Conservation (phyloP, 2,888 invertebrate genomes). For the Machimus rusticus region DNA sequence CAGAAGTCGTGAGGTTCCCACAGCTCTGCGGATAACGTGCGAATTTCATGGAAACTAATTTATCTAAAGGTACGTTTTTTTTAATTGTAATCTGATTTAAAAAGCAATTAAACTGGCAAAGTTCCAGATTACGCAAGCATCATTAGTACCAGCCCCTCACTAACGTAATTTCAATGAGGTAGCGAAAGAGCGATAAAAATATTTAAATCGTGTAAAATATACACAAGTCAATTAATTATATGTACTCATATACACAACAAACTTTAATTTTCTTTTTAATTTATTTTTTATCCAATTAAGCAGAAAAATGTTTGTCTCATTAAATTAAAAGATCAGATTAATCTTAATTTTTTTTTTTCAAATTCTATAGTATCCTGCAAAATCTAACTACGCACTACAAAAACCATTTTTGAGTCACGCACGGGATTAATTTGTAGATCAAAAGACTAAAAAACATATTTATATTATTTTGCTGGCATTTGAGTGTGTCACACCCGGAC, state of each 20-base stretch:
- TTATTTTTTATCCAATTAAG: background rate
- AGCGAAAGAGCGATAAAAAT: background rate
- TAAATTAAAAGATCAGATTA: background rate
- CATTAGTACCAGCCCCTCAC: background rate
- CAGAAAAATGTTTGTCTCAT: background rate
- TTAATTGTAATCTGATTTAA: background rate
- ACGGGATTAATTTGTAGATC: background rate
- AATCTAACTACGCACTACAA: background rate
- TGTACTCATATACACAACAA: background rate
- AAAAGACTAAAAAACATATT: background rate
- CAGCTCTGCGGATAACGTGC: background rate
- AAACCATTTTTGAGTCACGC: background rate
- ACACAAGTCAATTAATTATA: background rate
- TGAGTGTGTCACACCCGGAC: background rate
- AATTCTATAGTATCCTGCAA: background rate
- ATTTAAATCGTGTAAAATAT: background rate
- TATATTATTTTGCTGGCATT: background rate
- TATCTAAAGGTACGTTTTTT: background rate
- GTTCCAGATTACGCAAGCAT: background rate
- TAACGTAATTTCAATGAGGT: background rate
- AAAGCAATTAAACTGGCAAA: background rate
- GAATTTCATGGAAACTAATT: background rate
- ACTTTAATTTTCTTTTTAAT: background rate
- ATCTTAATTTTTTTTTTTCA: background rate
- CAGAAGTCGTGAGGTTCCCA: background rate